Conservation (phyloP, 2,113 vertebrate genomes). For the Oreochromis niloticus region DNA sequence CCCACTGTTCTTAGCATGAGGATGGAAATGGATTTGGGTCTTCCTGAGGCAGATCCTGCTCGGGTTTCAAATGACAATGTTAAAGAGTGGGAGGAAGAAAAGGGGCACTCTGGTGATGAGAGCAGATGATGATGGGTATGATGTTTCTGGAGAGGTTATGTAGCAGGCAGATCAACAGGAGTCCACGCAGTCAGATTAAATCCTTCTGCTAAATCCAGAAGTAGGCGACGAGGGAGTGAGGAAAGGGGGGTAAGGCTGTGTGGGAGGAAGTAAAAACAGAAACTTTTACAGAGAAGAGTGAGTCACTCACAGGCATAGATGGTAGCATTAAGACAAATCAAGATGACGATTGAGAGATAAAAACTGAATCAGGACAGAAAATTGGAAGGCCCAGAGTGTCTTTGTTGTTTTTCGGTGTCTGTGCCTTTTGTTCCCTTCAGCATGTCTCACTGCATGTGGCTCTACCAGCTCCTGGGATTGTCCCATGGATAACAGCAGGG, state of each 20-base stretch:
- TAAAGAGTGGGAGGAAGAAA: slow-evolving; percentile 42
- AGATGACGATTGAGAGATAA: neutral
- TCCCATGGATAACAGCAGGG: neutral
- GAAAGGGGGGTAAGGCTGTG: neutral
- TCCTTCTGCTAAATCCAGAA: neutral
- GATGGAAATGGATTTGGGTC: neutral
- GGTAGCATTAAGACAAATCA: neutral
- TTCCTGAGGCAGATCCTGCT: slow-evolving; percentile 12
- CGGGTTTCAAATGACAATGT: neutral
- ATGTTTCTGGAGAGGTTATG: neutral
- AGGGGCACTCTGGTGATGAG: slow-evolving; percentile 56
- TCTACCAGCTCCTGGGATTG: neutral
- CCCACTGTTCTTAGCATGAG: neutral
- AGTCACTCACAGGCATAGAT: neutral
- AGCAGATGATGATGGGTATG: slow-evolving; percentile 26
- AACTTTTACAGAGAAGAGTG: neutral
- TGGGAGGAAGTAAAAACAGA: neutral
- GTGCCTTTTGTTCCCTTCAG: neutral
- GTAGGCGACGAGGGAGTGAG: neutral
- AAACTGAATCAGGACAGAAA: neutral
- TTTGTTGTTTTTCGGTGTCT: slow-evolving; percentile 3
- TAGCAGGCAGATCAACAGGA: neutral
- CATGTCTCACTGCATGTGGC: neutral
- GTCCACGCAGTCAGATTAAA: neutral
- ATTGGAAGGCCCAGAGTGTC: neutral